Evolutionary conservation across 2,113 vertebrate species (phyloP).

Genomic region (Pyxicephalus adspersus): DNA sequence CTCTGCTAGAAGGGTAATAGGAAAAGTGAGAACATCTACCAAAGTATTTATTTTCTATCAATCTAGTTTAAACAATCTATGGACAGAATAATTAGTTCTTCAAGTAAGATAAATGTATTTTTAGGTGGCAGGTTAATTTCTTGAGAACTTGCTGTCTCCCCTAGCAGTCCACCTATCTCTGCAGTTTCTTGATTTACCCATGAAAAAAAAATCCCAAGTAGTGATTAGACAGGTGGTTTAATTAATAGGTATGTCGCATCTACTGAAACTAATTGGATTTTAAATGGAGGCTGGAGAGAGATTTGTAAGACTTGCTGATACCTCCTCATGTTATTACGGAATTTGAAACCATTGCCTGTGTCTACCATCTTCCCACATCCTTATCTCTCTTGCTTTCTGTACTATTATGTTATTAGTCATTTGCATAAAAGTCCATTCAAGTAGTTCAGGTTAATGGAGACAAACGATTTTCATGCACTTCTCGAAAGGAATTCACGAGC

Average conservation of each 20-base stretch:
- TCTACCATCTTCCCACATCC: slow-evolving; percentile 50
- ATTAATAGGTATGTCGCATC: slow-evolving; percentile 41
- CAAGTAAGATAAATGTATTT: slow-evolving; percentile 44
- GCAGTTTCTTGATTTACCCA: slow-evolving; percentile 21
- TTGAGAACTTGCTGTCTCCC: slow-evolving; percentile 30
- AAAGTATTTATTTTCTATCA: slow-evolving; percentile 41
- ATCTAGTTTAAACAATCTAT: slow-evolving; percentile 24
- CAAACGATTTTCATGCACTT: slow-evolving; percentile 61
- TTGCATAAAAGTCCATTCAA: slow-evolving; percentile 64
- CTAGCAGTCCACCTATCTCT: slow-evolving; percentile 32
- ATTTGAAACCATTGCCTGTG: not conserved
- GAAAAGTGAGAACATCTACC: slow-evolving; percentile 9
- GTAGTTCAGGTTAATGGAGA: slow-evolving; percentile 66
- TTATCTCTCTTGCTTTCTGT: slow-evolving; percentile 50
- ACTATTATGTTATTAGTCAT: slow-evolving; percentile 57
- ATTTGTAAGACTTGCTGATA: slow-evolving; percentile 5
- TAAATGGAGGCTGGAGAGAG: slow-evolving; percentile 7
- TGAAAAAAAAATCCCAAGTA: not conserved
- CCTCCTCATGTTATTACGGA: slow-evolving; percentile 17
- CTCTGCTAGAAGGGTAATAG: not conserved
- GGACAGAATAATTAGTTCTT: slow-evolving; percentile 42
- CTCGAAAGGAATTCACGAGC: slow-evolving; percentile 61
- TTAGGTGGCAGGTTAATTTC: slow-evolving; percentile 44
- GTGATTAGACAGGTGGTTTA: slow-evolving; percentile 17
- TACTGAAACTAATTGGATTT: slow-evolving; percentile 41